phyloP scores from a whole-genome alignment of 1,140 invertebrate genomes.

The Mactra quadrangularis region DNA sequence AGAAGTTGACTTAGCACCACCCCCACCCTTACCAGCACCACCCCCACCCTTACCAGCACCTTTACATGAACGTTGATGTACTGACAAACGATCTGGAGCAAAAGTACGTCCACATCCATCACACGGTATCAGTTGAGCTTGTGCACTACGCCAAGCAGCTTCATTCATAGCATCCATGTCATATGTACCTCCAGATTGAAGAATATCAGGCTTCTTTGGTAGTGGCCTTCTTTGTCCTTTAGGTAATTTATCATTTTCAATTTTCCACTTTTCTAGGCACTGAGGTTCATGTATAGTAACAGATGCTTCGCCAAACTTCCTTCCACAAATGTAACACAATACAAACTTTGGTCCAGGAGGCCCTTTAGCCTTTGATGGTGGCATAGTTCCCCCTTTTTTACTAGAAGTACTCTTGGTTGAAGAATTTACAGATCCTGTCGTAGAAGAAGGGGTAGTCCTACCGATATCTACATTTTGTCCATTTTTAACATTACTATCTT shows the following conservation, averaged over 20 bases:
- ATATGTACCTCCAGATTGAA: conserved; percentile 71
- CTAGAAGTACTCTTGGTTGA: background rate
- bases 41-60: conserved; percentile 64
- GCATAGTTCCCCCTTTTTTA: conserved; percentile 46
- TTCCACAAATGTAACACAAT: conserved; percentile 89
- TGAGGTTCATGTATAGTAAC: conserved; percentile 90
- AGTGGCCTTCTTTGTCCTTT: conserved; percentile 85
- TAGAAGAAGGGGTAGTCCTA: background rate
- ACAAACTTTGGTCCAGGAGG: conserved; percentile 82
- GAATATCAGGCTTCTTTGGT: conserved; percentile 87
- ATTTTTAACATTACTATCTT: background rate
- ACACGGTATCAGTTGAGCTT: conserved; percentile 87
- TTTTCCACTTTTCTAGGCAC: conserved; percentile 90
- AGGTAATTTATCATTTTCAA: conserved; percentile 88
- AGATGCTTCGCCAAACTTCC: conserved; percentile 89
- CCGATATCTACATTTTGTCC: background rate
- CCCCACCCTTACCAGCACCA: conserved; percentile 64
- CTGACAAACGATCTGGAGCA: conserved; percentile 87
- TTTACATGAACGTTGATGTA: conserved; percentile 88
- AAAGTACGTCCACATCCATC: conserved; percentile 89
- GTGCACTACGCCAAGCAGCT: conserved; percentile 83
- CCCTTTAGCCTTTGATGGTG: conserved; percentile 57
- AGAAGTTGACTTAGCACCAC: conserved; percentile 34
- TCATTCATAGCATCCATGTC: conserved; percentile 81
- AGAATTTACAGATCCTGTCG: background rate